A percentile compares a stretch with the other conserved stretches of the same genome.
Evolutionary conservation across 2,888 invertebrate species (phyloP).

Genomic region (Drosophila atripex): DNA sequence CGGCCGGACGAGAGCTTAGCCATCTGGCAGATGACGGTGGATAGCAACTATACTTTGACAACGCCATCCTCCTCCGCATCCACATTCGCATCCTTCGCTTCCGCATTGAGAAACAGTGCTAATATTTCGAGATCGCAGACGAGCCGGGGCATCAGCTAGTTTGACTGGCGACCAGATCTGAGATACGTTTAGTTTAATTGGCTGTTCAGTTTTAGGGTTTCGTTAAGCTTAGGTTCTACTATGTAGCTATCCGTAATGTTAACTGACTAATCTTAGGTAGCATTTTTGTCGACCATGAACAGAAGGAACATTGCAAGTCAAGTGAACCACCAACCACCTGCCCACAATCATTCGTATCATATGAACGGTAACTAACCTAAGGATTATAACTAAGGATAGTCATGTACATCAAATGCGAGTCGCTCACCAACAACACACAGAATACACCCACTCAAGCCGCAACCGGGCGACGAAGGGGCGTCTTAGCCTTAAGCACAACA

Average conservation of each 20-base stretch:
- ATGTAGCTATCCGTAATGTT: slow-evolving; percentile 30
- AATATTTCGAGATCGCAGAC: slow-evolving; percentile 11
- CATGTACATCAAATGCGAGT: slow-evolving; percentile 35
- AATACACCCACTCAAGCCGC: slow-evolving; percentile 2
- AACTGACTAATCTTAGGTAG: slow-evolving; percentile 59
- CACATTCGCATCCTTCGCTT: slow-evolving; percentile 18
- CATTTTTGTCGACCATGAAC: slow-evolving; percentile 42
- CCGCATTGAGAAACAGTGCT: slow-evolving; percentile 2
- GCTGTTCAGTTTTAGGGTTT: slow-evolving; percentile 62
- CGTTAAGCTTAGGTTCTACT: slow-evolving; percentile 37
- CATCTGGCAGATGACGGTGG: slow-evolving; percentile 82
- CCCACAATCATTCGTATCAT: slow-evolving; percentile 78
- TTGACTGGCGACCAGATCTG: slow-evolving; percentile 32
- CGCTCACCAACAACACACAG: slow-evolving; percentile 36
- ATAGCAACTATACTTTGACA: slow-evolving; percentile 44
- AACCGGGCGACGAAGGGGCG: background rate
- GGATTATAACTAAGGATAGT: slow-evolving; percentile 37
- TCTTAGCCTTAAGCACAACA: slow-evolving; percentile 40
- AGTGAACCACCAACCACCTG: slow-evolving; percentile 79
- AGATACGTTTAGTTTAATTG: slow-evolving; percentile 33
- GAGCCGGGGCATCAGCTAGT: slow-evolving; percentile 58
- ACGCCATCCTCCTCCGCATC: slow-evolving; percentile 15
- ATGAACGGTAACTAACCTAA: slow-evolving; percentile 53
- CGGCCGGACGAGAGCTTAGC: slow-evolving; percentile 82
- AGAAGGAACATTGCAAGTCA: slow-evolving; percentile 66